Evolutionary conservation across 2,888 invertebrate species (phyloP).

Genomic region (Endomychus coccineus): DNA sequence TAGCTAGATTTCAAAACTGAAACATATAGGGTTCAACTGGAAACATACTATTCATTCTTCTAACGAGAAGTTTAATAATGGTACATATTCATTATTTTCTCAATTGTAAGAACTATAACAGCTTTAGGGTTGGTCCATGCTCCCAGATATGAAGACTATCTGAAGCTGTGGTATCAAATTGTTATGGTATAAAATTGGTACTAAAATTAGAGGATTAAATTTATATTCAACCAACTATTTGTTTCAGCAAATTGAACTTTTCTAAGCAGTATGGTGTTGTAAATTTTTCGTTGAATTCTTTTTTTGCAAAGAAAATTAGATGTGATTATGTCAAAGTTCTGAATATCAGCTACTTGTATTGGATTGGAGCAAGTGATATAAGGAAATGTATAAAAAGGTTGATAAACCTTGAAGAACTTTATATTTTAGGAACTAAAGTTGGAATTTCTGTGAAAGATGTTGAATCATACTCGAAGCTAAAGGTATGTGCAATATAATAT

Average conservation of each 20-base stretch:
- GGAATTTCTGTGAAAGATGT: conserved; percentile 6
- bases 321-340: conserved; percentile 7
- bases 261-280: conserved; percentile 9
- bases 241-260: conserved; percentile 5
- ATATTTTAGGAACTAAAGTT: conserved; percentile 12
- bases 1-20: too few relatives aligned
- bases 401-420: conserved; percentile 8
- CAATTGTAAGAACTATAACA: too few relatives aligned
- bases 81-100: too few relatives aligned
- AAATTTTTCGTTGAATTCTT: conserved; percentile 1
- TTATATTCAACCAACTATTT: too few relatives aligned
- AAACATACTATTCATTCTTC: too few relatives aligned
- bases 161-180: too few relatives aligned
- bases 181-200: too few relatives aligned
- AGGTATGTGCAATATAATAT: conserved; percentile 6
- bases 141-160: too few relatives aligned
- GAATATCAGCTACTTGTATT: conserved; percentile 12
- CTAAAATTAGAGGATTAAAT: too few relatives aligned
- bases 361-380: conserved; percentile 10
- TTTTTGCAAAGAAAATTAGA: conserved; percentile 8
- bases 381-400: conserved; percentile 11
- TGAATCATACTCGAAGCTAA: conserved; percentile 4
- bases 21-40: too few relatives aligned
- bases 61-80: too few relatives aligned
- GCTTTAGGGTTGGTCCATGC: too few relatives aligned